Base-by-base conservation (phyloP, 2,797 vertebrate genomes). In the Adelosebastes latens region DNA sequence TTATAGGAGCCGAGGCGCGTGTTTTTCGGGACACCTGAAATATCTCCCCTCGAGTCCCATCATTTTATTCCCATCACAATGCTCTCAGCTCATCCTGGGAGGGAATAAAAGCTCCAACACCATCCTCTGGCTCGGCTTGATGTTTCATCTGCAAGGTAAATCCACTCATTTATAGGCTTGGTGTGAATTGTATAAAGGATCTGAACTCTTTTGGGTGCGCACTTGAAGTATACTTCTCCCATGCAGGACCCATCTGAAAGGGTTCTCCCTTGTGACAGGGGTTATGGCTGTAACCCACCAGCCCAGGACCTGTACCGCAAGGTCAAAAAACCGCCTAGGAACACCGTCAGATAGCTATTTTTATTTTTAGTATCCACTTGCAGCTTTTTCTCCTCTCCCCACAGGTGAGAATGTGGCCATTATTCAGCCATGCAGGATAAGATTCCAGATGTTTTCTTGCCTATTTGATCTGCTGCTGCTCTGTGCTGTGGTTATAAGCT, bases 61-160 rank as follows among this genome's bases (percentile, higher is more conserved):
- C 24, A 25, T 42, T 42, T 42, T 42, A 42, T 42, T 42, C 39
- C 39, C 39, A 42, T 42, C 39, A 42, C 39, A 53, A 93, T 92
- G 93, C 88, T 65, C 75, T 56, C 89, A 78, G 71, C 79, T 42
- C 80, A 49, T 39, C 60, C 66, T 20, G 83, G 83, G 84, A 86
- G 87, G 87, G 82, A 60, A 91, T 39, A 55, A 49, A 8, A 32
- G 84, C 82, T 79, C 90, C 72, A 78, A 59, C 88, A 84, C 75
- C 85, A 89, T 81, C 79, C 81, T 86, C 70, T 93, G 90, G 94
- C 87, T 92, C 64, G 88, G 90, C 87, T 93, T 89, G 87, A 95
- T 91, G 92, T 92, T 93, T 91, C 90, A 90, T 90, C 90, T 89
- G 86, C 87, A 94, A 96, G 96, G 96, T 97, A 96, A 93, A 90